These are phyloP conservation scores for Gila orcuttii DNA, from an alignment of 2,113 vertebrate species.

Conservation along the genomic window DNA sequence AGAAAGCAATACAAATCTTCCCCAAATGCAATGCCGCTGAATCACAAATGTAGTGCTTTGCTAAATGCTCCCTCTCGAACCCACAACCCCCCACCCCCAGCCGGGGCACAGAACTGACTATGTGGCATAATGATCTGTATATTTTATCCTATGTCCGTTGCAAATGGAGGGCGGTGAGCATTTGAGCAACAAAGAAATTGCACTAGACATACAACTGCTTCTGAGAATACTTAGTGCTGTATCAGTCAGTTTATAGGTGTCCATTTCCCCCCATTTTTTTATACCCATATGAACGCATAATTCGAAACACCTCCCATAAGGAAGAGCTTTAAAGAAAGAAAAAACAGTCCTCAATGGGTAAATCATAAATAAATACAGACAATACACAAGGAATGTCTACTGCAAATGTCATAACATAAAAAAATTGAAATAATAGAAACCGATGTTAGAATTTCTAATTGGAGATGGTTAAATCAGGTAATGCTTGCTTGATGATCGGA, in stretches of 20 bases:
- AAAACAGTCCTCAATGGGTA: slow-evolving; percentile 82
- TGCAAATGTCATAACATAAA: slow-evolving; percentile 89
- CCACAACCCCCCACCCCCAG: slow-evolving; percentile 57
- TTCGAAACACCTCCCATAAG: slow-evolving; percentile 83
- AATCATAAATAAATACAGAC: slow-evolving; percentile 99
- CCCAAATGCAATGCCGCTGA: slow-evolving; percentile 78
- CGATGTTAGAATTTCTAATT: slow-evolving; percentile 77
- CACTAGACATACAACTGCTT: slow-evolving; percentile 68
- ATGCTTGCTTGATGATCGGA: slow-evolving; percentile 73
- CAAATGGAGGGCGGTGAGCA: slow-evolving; percentile 75
- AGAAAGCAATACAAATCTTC: slow-evolving; percentile 87
- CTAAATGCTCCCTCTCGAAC: slow-evolving; percentile 81
- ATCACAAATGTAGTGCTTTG: slow-evolving; percentile 86
- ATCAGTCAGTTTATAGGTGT: slow-evolving; percentile 80
- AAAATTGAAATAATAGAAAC: slow-evolving; percentile 74
- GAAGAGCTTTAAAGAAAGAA: slow-evolving; percentile 80
- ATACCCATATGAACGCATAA: slow-evolving; percentile 78
- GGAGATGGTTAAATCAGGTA: slow-evolving; percentile 77
- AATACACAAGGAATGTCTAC: slow-evolving; percentile 96
- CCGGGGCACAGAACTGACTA: slow-evolving; percentile 82
- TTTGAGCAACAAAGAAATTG: slow-evolving; percentile 74
- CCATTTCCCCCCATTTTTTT: slow-evolving; percentile 65
- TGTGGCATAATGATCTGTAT: slow-evolving; percentile 80
- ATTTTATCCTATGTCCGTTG: slow-evolving; percentile 73
- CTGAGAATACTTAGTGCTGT: slow-evolving; percentile 85